Percentiles rank a stretch among this genome's conserved stretches.
These are phyloP conservation scores for Diprion similis DNA, from an alignment of 1,140 invertebrate genomes.

Conservation along the genomic window DNA sequence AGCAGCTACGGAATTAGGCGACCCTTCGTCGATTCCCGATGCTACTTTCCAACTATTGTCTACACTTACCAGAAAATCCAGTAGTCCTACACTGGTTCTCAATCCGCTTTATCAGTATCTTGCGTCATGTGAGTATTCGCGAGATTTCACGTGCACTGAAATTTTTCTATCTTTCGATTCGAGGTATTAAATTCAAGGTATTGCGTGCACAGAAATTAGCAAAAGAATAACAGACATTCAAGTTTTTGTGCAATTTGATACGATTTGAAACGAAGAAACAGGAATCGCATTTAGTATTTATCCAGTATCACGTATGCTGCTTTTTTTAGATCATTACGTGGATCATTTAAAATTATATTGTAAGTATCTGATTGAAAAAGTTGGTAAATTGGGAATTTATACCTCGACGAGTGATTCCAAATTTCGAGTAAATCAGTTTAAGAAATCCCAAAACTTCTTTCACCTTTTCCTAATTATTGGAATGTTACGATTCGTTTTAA, in stretches of 20 bases:
- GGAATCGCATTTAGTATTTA: too few species aligned
- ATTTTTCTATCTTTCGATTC: neutral
- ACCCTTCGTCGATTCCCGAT: conserved; percentile 79
- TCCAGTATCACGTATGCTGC: too few species aligned
- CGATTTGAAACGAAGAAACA: too few species aligned
- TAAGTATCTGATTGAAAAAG: too few species aligned
- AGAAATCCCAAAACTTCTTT: too few species aligned
- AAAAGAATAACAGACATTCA: neutral
- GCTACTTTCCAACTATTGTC: conserved; percentile 83
- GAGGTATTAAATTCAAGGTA: neutral
- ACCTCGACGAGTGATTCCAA: too few species aligned
- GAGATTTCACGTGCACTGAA: neutral
- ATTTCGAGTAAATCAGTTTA: too few species aligned
- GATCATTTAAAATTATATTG: too few species aligned
- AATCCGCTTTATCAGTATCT: conserved; percentile 79
- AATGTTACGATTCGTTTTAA: too few species aligned
- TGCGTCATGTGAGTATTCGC: conserved; percentile 65
- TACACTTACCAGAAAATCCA: conserved; percentile 74
- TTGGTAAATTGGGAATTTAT: too few species aligned
- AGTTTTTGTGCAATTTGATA: neutral
- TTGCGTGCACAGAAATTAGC: neutral
- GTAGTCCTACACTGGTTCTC: conserved; percentile 75
- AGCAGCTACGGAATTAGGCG: conserved; percentile 59
- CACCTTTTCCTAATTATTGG: too few species aligned
- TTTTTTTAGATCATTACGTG: too few species aligned